Evolutionary conservation across 2,113 vertebrate species (phyloP).

Genomic region (Alethe diademata): DNA sequence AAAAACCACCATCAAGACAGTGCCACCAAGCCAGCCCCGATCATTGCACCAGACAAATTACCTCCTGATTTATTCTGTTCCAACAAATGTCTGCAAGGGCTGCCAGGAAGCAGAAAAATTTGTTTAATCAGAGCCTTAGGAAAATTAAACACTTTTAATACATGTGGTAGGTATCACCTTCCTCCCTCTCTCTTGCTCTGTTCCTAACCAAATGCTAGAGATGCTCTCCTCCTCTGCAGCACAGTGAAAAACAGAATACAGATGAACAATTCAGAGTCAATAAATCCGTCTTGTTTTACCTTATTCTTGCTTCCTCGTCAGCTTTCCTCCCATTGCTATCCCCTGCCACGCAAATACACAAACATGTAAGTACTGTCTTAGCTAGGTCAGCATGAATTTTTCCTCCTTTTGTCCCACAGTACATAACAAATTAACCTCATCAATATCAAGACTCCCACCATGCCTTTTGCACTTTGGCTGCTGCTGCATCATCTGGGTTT

Average conservation of each 20-base stretch:
- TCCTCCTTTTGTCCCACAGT: background rate
- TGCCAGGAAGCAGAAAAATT: conserved; percentile 60
- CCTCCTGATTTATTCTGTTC: conserved; percentile 58
- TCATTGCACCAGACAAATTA: conserved; percentile 48
- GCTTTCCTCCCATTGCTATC: conserved; percentile 31
- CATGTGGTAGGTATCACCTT: conserved; percentile 45
- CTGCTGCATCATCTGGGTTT: background rate
- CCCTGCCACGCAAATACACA: background rate
- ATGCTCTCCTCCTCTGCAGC: conserved; percentile 47
- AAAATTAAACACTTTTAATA: conserved; percentile 58
- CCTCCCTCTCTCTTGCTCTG: background rate
- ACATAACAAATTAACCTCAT: conserved; percentile 30
- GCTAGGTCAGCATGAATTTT: background rate
- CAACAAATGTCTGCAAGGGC: conserved; percentile 47
- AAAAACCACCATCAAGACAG: background rate
- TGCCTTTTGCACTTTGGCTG: background rate
- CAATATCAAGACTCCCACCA: background rate
- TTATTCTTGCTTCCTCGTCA: background rate
- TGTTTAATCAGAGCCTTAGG: conserved; percentile 67
- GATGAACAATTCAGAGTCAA: conserved; percentile 19
- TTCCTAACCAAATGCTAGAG: background rate
- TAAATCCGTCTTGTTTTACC: conserved; percentile 48
- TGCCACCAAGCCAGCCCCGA: background rate
- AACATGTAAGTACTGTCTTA: background rate
- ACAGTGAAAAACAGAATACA: conserved; percentile 15